Percentiles rank a stretch among this genome's conserved stretches.
phyloP scores from a whole-genome alignment of 2,888 invertebrate species.

The Enchytraeus crypticus region DNA sequence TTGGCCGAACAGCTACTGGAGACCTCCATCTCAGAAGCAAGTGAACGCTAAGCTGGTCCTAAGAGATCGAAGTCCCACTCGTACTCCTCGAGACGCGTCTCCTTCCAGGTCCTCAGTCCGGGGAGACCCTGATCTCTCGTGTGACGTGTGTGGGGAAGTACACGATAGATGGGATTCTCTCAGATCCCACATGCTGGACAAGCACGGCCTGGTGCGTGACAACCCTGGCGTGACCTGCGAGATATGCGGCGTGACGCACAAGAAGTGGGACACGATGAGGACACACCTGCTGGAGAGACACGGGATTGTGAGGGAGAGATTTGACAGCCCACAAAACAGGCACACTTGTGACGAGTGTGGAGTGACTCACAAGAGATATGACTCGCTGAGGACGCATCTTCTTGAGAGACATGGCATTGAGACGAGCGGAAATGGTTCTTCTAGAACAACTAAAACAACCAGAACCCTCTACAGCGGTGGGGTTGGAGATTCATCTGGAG shows the following conservation, averaged over 20 bases:
- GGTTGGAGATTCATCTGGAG: too few species aligned
- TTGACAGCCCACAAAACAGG: neutral
- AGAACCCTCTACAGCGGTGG: neutral
- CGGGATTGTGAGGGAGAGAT: neutral
- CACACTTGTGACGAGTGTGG: neutral
- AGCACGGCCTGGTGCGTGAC: neutral
- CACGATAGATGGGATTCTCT: neutral
- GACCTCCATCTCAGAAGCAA: neutral
- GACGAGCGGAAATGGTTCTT: neutral
- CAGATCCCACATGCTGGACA: neutral
- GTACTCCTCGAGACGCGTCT: neutral
- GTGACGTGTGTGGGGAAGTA: neutral
- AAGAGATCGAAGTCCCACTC: neutral
- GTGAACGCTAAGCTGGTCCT: conserved; percentile 7
- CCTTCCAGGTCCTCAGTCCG: neutral
- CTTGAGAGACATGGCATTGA: neutral
- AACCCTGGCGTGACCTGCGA: neutral
- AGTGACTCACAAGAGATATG: neutral
- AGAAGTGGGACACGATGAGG: neutral
- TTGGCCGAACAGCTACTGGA: conserved; percentile 11
- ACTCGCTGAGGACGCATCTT: neutral
- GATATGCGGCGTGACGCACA: neutral
- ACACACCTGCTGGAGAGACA: neutral
- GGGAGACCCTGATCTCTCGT: neutral
- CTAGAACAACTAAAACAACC: neutral